Evolutionary conservation across 2,113 vertebrate genomes (phyloP).

Genomic region (Tamias sibiricus): DNA sequence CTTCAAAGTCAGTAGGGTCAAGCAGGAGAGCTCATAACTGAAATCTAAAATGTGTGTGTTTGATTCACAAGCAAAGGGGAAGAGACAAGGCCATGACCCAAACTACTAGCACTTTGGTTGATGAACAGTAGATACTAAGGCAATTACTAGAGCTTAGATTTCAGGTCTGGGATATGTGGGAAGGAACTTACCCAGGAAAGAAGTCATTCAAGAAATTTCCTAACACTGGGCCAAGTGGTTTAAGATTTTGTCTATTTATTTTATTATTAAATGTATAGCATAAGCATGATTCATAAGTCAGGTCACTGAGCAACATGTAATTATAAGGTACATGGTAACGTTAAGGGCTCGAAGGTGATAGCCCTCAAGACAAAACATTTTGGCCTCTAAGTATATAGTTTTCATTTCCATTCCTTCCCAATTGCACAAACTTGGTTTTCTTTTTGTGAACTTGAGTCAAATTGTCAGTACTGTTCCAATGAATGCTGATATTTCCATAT

Average conservation of each 20-base stretch:
- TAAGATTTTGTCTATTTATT: neutral
- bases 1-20: slow-evolving; percentile 62
- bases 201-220: neutral
- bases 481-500: neutral
- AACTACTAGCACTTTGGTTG: neutral
- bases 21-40: slow-evolving; percentile 54
- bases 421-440: neutral
- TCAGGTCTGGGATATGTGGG: neutral
- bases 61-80: slow-evolving; percentile 46
- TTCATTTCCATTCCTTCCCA: neutral
- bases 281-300: neutral
- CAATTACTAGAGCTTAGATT: slow-evolving; percentile 34
- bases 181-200: neutral
- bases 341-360: neutral
- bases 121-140: slow-evolving; percentile 22
- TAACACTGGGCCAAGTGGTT: neutral
- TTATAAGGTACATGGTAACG: neutral
- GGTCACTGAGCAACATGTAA: neutral
- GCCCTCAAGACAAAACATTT: neutral
- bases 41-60: slow-evolving; percentile 62
- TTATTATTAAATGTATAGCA: slow-evolving; percentile 6
- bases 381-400: neutral
- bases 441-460: neutral
- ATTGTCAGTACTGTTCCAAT: neutral
- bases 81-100: neutral